A percentile compares a stretch with the other conserved stretches of the same genome.
Conservation (phyloP, 35 echinoderm and acorn worm genomes). For the Diadema setosum region DNA sequence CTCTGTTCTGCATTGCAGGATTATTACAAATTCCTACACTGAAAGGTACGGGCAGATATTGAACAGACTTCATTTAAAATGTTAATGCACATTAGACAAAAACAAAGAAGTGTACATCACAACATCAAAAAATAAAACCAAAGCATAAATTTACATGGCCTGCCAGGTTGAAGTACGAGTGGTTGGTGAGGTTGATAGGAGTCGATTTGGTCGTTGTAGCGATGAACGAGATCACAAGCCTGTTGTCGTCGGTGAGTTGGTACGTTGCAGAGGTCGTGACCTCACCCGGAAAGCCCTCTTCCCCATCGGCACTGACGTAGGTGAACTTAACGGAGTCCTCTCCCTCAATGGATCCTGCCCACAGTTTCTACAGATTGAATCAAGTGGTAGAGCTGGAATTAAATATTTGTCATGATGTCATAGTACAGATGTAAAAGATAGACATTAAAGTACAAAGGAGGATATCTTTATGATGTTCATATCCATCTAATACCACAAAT, state of each 20-base stretch:
- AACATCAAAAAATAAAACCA: background rate
- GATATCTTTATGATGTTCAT: too few species aligned
- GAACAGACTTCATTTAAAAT: too few species aligned
- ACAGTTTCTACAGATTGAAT: slow-evolving; percentile 48
- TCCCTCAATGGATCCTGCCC: slow-evolving; percentile 51
- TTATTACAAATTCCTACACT: too few species aligned
- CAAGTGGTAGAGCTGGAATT: too few species aligned
- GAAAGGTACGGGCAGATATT: too few species aligned
- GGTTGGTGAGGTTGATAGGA: slow-evolving; percentile 86
- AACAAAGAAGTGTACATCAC: too few species aligned
- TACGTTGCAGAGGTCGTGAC: slow-evolving; percentile 57
- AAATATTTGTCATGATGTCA: too few species aligned
- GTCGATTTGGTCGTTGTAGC: slow-evolving; percentile 82
- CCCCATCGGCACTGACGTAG: slow-evolving; percentile 81
- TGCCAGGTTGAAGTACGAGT: slow-evolving; percentile 96
- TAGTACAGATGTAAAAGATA: too few species aligned
- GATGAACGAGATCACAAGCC: slow-evolving; percentile 43
- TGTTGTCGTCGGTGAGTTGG: slow-evolving; percentile 78
- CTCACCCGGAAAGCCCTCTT: slow-evolving; percentile 91
- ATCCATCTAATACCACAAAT: too few species aligned
- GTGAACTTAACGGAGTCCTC: slow-evolving; percentile 54
- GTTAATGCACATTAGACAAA: too few species aligned
- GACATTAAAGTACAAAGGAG: too few species aligned
- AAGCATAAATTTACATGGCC: slow-evolving; percentile 73
- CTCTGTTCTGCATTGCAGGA: too few species aligned